Evolutionary conservation across 2,888 invertebrate genomes (phyloP).

Genomic region (Agriotes lineatus): DNA sequence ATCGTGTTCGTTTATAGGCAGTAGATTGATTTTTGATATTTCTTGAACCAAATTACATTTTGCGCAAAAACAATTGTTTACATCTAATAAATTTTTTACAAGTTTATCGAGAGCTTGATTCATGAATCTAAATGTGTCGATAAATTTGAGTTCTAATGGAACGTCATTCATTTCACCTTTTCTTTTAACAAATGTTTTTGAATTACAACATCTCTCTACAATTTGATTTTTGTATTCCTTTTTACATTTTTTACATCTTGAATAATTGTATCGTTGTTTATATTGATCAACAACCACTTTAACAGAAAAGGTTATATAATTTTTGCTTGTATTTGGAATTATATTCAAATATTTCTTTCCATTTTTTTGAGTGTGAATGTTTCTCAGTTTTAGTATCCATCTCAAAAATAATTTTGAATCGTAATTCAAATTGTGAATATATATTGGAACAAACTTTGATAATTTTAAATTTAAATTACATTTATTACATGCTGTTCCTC

Average conservation of each 20-base stretch:
- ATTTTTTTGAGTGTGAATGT: background rate
- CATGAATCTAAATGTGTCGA: slow-evolving; percentile 4
- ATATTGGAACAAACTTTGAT: slow-evolving; percentile 1
- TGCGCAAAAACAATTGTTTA: background rate
- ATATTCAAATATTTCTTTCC: slow-evolving; percentile 3
- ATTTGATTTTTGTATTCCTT: slow-evolving; percentile 3
- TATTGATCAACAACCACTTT: slow-evolving; percentile 6
- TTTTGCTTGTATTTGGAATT: slow-evolving; percentile 3
- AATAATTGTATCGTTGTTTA: slow-evolving; percentile 5
- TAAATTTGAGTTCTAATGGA: slow-evolving; percentile 4
- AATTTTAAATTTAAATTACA: slow-evolving; percentile 9
- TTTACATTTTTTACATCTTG: slow-evolving; percentile 4
- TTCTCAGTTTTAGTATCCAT: slow-evolving; percentile 6
- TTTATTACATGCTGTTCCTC: slow-evolving; percentile 2
- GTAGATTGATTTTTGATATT: background rate
- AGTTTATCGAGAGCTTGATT: slow-evolving; percentile 1
- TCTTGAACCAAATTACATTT: background rate
- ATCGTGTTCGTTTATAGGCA: background rate
- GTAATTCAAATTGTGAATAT: slow-evolving; percentile 2
- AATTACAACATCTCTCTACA: slow-evolving; percentile 1
- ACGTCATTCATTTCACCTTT: slow-evolving; percentile 2
- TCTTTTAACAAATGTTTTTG: slow-evolving; percentile 1
- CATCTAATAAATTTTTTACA: slow-evolving; percentile 6
- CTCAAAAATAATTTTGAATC: slow-evolving; percentile 2
- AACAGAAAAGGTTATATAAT: slow-evolving; percentile 8